Base-by-base conservation (phyloP, 2,113 vertebrate species). In the Prunella himalayana region DNA sequence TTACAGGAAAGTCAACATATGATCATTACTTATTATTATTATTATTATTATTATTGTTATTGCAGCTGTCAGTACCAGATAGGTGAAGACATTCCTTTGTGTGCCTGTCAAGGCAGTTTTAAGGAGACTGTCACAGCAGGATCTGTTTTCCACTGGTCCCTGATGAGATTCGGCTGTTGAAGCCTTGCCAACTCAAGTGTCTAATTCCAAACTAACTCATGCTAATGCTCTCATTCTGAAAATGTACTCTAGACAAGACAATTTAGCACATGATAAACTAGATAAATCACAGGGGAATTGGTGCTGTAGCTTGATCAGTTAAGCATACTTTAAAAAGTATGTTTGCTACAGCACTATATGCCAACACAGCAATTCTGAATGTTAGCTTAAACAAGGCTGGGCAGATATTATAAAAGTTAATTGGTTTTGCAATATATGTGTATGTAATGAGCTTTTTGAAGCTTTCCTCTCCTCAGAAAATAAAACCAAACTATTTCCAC, bases 41-140 rank as follows among this genome's bases (percentile, higher is more conserved):
- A 37, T 61, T 82, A 39, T 65, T 95, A 49, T 94, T 97, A 49
- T 94, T 97, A 15, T 56, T 88, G 72, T 83, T 96, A 90, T 92
- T 94, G 68, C 92, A 96, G 93, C 94, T 96, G 90, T 76, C 90
- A 81, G 88, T 75, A 45, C 5, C 75, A 92, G 68, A 54, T 81
- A 96, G 92, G 93, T 95, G 82, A 96, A 96, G 90, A 78, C 88
- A 88, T 92, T 95, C 51, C 68, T 47, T 60, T 68, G 39, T 12
- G 19, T 51, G 50, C 57, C 60, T 57, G 56, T 49, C 68, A 75
- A 50, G 68, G 76, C 85, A 75, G 59, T 83, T 93, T 94, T 75
- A 92, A 86, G 76, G 85, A 83, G 59, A 64, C 33, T 88, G 79
- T 86, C 84, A 93, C 63, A 86, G 63, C 42, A 50, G 7, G 41